These are phyloP conservation scores for Valencia hispanica DNA, from an alignment of 2,797 vertebrate species.

Conservation along the genomic window DNA sequence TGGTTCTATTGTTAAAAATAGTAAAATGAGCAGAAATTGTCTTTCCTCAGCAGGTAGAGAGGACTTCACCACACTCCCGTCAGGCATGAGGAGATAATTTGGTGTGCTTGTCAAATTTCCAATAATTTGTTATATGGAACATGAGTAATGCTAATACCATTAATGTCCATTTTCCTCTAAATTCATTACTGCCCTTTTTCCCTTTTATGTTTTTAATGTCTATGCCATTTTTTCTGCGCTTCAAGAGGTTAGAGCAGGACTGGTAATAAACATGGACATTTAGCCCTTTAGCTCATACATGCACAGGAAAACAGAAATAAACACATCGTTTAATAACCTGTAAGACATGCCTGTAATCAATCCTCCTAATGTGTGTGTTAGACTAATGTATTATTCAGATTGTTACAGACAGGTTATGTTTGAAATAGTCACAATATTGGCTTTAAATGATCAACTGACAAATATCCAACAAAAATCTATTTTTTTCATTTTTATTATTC, in stretches of 20 bases:
- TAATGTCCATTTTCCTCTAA: constrained; percentile 99
- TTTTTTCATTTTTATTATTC: constrained; percentile 4
- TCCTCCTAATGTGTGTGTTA: constrained; percentile 27
- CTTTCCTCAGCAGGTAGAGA: constrained; percentile 98
- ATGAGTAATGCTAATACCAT: constrained; percentile 99
- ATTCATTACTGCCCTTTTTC: constrained; percentile 99
- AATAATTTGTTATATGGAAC: constrained; percentile 99
- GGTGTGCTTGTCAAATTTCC: constrained; percentile 99
- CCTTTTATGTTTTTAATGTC: constrained; percentile 99
- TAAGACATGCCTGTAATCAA: constrained; percentile 41
- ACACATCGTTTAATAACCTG: constrained; percentile 51
- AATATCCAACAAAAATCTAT: constrained; percentile 18
- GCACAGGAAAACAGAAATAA: constrained; percentile 33
- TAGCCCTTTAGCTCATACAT: constrained; percentile 69
- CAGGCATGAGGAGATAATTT: constrained; percentile 99
- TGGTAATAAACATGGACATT: constrained; percentile 84
- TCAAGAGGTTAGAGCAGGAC: constrained; percentile 92
- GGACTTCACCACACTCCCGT: constrained; percentile 93
- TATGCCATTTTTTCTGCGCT: constrained; percentile 91
- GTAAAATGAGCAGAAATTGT: constrained; percentile 99
- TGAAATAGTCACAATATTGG: constrained; percentile 11
- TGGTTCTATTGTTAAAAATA: constrained; percentile 99
- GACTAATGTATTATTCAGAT: constrained; percentile 22
- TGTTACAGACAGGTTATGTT: constrained; percentile 20
- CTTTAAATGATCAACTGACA: constrained; percentile 26